These are phyloP conservation scores for Hippopotamyrus pictus DNA, from an alignment of 2,797 vertebrate species.

Conservation along the genomic window DNA sequence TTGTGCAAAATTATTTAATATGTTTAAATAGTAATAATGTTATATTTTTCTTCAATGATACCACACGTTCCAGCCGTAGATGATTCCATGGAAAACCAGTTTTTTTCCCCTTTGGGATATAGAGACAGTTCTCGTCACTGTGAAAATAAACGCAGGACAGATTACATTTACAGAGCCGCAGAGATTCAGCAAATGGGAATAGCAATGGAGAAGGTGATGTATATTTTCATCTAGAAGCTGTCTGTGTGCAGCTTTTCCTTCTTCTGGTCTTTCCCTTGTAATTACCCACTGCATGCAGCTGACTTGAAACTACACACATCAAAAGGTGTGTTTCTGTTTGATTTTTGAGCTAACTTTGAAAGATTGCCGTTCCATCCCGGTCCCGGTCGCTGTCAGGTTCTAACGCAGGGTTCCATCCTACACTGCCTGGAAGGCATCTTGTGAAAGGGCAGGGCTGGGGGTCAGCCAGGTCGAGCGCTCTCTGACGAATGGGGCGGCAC, in stretches of 20 bases:
- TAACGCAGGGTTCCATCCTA: neutral
- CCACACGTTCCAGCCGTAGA: neutral
- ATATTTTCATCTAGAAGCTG: neutral
- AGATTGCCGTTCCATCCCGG: neutral
- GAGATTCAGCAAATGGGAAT: neutral
- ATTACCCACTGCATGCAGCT: neutral
- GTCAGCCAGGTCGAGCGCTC: slow-evolving; percentile 41
- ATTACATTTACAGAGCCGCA: neutral
- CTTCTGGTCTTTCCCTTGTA: neutral
- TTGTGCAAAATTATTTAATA: slow-evolving; percentile 33
- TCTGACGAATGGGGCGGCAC: slow-evolving; percentile 46
- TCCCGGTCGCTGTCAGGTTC: neutral
- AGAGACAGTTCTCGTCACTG: slow-evolving; percentile 4
- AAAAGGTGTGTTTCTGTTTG: neutral
- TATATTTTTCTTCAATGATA: neutral
- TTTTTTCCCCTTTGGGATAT: neutral
- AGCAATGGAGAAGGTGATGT: neutral
- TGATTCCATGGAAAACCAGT: neutral
- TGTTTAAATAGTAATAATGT: slow-evolving; percentile 39
- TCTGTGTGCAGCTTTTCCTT: neutral
- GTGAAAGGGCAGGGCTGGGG: slow-evolving; percentile 20
- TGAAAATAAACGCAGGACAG: neutral
- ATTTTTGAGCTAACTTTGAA: neutral
- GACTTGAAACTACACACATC: neutral
- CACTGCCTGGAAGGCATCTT: neutral